Evolutionary conservation across 2,113 vertebrate species (phyloP).

Genomic region (Rissa tridactyla): DNA sequence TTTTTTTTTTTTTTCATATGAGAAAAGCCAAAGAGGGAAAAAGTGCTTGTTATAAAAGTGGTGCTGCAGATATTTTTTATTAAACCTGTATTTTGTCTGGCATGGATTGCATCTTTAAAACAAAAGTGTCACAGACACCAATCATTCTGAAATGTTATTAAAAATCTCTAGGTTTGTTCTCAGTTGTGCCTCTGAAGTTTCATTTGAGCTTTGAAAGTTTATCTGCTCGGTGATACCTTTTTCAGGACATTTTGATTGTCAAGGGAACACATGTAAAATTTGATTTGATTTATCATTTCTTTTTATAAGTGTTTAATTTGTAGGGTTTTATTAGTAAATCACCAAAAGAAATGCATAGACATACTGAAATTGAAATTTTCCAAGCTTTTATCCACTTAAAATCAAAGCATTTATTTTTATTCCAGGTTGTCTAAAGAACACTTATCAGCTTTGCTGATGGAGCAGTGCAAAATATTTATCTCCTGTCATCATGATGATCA

Average conservation of each 20-base stretch:
- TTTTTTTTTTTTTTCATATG: not conserved
- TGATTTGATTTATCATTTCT: not conserved
- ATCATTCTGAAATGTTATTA: not conserved
- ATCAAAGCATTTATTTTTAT: not conserved
- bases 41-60: not conserved
- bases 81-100: slow-evolving; percentile 14
- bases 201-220: not conserved
- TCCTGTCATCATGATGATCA: not conserved
- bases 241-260: not conserved
- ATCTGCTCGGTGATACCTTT: not conserved
- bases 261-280: not conserved
- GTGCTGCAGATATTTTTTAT: not conserved
- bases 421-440: not conserved
- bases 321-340: not conserved
- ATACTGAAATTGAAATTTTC: not conserved
- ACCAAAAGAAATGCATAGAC: not conserved
- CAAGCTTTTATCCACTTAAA: not conserved
- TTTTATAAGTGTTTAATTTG: not conserved
- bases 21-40: not conserved
- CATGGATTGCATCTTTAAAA: not conserved
- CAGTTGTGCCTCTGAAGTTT: not conserved
- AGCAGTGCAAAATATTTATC: not conserved
- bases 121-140: not conserved
- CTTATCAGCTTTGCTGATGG: not conserved
- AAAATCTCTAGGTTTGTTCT: slow-evolving; percentile 3